Percentiles rank a stretch among this genome's conserved stretches.
phyloP scores from a whole-genome alignment of 2,113 vertebrate species.

The Myotis yumanensis region DNA sequence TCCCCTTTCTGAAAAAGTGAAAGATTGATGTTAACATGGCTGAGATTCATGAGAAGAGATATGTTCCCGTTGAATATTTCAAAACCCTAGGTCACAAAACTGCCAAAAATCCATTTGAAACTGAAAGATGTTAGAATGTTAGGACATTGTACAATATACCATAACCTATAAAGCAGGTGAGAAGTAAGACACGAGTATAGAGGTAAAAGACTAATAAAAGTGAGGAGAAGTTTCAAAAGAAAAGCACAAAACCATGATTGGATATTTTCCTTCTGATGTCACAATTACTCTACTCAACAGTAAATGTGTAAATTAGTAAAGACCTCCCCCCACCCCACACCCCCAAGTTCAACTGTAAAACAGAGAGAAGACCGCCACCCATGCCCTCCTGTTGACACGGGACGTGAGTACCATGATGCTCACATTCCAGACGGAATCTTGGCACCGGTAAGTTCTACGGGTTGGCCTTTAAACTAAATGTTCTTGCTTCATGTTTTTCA shows the following conservation, averaged over 20 bases:
- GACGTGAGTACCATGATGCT: neutral
- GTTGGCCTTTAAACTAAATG: neutral
- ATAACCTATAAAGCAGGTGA: neutral
- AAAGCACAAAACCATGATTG: conserved; percentile 65
- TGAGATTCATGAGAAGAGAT: neutral
- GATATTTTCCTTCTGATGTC: conserved; percentile 72
- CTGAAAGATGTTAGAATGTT: neutral
- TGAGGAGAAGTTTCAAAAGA: conserved; percentile 28
- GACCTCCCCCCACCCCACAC: neutral
- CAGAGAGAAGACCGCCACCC: neutral
- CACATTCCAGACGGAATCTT: neutral
- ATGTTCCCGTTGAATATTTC: neutral
- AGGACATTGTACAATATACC: neutral
- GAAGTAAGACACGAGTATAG: neutral
- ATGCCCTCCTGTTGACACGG: neutral
- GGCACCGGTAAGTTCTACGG: neutral
- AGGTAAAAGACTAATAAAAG: neutral
- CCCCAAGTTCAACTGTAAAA: neutral
- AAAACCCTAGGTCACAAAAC: neutral
- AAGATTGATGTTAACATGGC: neutral
- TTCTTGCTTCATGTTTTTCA: neutral
- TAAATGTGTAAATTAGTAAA: conserved; percentile 45
- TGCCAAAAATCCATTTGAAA: neutral
- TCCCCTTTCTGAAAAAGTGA: neutral
- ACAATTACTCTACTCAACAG: conserved; percentile 69